Evolutionary conservation across 2,113 vertebrate species (phyloP), one percentile per base, ranked within the genome.

Genomic region (Naja naja): DNA sequence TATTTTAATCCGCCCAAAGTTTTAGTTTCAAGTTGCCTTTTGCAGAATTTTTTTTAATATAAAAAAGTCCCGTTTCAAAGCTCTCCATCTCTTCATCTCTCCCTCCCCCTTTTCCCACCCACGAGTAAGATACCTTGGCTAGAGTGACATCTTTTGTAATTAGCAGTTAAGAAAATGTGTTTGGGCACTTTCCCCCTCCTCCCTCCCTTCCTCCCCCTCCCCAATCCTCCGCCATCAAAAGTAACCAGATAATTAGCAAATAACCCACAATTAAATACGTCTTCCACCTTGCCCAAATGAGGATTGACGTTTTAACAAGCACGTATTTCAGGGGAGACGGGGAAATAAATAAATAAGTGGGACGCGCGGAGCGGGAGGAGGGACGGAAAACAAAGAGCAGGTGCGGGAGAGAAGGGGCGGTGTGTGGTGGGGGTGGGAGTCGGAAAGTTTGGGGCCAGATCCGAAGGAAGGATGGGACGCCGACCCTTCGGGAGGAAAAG

Each of bases 131-230:
- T 58, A 92, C 87, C 90, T 97, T 89, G 94, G 93, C 87, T 45
- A 93, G 96, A 92, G 49, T 95, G 96, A 95, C 94, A 94, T 95
- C 94, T 95, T 90, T 95, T 94, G 95, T 96, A 95, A 95, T 53
- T 94, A 94, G 95, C 87, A 94, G 94, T 92, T 94, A n/a, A 47
- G 89, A 90, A 87, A 93, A 90, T 49, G 92, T 93, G 92, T 88
- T 25, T 2, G 0, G 12, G n/a, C 64, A 34, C n/a, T 14, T 1
- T 49, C 5, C 94, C 64, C 60, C 58, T 14, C 1, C 3, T 93
- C 89, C 11, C 16, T 6, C 23, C 20, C 23, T 25, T 43, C 85
- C 43, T 8, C 10, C 2, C 20, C 18, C 85, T 23, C 25, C 45
- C 47, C 47, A 9, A 20, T 69, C 14, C 30, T 25, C 74, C 14